Percentiles rank a stretch among this genome's conserved stretches.
phyloP scores from a whole-genome alignment of 2,113 vertebrate genomes.

The Sialia sialis region DNA sequence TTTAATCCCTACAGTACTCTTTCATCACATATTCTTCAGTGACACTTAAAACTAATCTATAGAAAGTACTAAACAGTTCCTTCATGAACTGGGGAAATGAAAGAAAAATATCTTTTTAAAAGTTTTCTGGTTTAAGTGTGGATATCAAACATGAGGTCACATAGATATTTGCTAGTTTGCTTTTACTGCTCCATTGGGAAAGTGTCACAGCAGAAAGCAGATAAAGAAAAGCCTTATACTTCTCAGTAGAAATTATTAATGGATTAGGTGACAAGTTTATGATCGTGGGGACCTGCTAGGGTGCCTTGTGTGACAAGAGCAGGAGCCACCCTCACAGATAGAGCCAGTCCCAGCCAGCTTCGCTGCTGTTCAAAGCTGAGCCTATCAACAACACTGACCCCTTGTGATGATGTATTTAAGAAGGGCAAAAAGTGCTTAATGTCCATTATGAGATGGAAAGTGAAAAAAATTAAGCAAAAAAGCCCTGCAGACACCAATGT shows the following conservation, averaged over 20 bases:
- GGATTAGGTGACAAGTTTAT: not conserved
- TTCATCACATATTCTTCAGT: not conserved
- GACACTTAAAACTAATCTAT: not conserved
- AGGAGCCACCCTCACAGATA: not conserved
- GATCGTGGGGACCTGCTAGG: not conserved
- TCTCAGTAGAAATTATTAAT: not conserved
- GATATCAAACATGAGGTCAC: not conserved
- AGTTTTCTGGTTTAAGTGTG: not conserved
- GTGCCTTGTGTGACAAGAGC: not conserved
- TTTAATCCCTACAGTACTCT: not conserved
- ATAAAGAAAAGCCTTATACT: not conserved
- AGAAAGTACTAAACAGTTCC: not conserved
- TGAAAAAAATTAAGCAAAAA: not conserved
- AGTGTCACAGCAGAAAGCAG: not conserved
- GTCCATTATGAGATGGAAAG: not conserved
- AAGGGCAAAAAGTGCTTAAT: not conserved
- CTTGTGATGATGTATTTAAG: rapidly evolving
- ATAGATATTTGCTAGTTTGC: not conserved
- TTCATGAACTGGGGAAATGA: rapidly evolving
- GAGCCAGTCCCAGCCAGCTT: not conserved
- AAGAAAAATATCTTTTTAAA: not conserved
- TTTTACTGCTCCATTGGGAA: not conserved
- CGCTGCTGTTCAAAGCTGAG: not conserved
- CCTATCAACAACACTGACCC: not conserved
- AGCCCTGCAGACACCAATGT: not conserved